Conservation (phyloP, 2,797 vertebrate genomes). For the Bradypus variegatus region DNA sequence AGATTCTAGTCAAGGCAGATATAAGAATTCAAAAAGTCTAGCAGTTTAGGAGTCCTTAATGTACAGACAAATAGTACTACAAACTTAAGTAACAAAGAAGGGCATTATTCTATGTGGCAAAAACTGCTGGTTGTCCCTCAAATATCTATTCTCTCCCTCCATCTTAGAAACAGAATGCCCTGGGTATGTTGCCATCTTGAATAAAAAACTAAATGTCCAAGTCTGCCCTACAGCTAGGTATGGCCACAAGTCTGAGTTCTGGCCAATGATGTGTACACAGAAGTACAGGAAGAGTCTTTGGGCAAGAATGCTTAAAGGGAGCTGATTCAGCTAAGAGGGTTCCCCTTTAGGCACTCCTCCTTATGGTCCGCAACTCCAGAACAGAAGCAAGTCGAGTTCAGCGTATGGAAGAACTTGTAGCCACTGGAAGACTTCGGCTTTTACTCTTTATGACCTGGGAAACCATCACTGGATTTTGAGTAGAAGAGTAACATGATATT, state of each 20-base stretch:
- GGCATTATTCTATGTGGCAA: not conserved
- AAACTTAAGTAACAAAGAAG: not conserved
- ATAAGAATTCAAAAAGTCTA: not conserved
- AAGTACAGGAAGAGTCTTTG: not conserved
- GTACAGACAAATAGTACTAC: not conserved
- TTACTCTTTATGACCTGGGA: not conserved
- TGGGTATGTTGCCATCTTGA: not conserved
- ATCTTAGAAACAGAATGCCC: not conserved
- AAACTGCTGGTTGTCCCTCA: not conserved
- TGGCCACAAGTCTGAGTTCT: not conserved
- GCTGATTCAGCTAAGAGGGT: not conserved
- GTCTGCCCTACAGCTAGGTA: not conserved
- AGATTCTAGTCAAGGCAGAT: not conserved
- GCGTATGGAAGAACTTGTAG: not conserved
- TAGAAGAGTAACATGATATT: not conserved
- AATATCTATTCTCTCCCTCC: not conserved
- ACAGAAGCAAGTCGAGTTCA: not conserved
- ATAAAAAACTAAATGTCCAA: not conserved
- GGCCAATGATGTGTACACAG: not conserved
- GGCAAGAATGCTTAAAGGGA: not conserved
- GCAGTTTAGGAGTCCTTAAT: not conserved
- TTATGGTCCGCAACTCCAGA: not conserved
- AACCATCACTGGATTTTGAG: not conserved
- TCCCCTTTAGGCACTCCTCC: not conserved
- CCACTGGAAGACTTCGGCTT: not conserved